A percentile compares a stretch with the other conserved stretches of the same genome.
Evolutionary conservation across 2,888 invertebrate species (phyloP).

Genomic region (Anaspis maculata): DNA sequence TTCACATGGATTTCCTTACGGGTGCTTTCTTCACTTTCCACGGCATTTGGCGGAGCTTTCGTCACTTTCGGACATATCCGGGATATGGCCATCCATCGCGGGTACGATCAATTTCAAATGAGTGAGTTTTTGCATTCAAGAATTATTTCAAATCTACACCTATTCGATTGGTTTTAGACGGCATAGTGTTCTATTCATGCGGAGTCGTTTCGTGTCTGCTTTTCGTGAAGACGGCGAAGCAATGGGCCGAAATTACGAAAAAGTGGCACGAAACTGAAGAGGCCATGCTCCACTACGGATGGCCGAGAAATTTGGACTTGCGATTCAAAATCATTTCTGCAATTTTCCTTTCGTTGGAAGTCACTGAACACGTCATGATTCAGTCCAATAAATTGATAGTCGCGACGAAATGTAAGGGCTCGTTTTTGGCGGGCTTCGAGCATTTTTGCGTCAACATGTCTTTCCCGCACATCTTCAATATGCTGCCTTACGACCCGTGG

Average conservation of each 20-base stretch:
- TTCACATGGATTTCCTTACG: constrained; percentile 8
- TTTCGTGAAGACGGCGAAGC: constrained; percentile 8
- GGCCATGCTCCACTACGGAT: constrained; percentile 7
- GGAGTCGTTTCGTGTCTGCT: constrained; percentile 6
- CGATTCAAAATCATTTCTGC: constrained; percentile 5
- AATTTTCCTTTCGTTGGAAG: constrained; percentile 6
- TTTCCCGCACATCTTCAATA: constrained; percentile 5
- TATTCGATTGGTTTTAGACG: constrained; percentile 3
- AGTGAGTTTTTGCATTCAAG: constrained; percentile 6
- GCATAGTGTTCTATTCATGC: constrained; percentile 7
- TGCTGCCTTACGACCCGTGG: constrained; percentile 3
- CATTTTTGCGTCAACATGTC: constrained; percentile 11
- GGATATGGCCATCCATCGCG: not conserved
- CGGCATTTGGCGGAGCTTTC: constrained; percentile 4
- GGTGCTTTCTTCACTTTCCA: constrained; percentile 6
- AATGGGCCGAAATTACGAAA: constrained; percentile 8
- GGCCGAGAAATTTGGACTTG: constrained; percentile 8
- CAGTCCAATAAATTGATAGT: constrained; percentile 6
- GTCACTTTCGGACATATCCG: constrained; percentile 2
- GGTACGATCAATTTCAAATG: constrained; percentile 7
- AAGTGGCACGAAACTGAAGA: constrained; percentile 8
- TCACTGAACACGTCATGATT: constrained; percentile 7
- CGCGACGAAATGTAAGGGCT: constrained; percentile 4
- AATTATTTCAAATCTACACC: not conserved
- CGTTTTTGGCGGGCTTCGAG: constrained; percentile 6